Conservation (phyloP, 2,888 invertebrate genomes). For the Plebejus argus region DNA sequence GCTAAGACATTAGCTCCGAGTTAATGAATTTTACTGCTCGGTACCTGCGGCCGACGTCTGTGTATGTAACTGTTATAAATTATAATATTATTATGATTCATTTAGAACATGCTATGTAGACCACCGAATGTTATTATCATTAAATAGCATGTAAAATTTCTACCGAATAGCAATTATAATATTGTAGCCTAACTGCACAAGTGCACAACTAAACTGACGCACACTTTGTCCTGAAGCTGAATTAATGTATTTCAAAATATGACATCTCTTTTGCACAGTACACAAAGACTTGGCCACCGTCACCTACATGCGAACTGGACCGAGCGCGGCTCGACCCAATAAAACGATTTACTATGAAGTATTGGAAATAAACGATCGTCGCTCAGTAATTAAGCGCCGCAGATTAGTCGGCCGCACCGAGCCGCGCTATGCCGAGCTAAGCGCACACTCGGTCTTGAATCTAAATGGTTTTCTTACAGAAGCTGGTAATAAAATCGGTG, state of each 20-base stretch:
- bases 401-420: not conserved
- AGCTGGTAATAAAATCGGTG: not conserved
- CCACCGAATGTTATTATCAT: no score
- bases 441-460: no score
- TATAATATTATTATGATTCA: no score
- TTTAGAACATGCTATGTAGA: not conserved
- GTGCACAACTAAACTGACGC: no score
- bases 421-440: not conserved
- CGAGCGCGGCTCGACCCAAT: not conserved
- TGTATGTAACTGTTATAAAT: not conserved
- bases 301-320: not conserved
- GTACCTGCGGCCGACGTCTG: not conserved
- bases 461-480: not conserved
- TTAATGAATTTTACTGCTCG: not conserved
- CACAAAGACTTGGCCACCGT: not conserved
- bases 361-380: conserved; percentile 13
- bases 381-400: not conserved
- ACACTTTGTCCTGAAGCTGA: not conserved
- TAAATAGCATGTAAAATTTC: no score
- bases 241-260: not conserved
- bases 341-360: not conserved
- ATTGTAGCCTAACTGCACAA: no score
- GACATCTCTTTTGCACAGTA: not conserved
- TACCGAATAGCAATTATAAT: no score
- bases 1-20: not conserved